Evolutionary conservation across 2,113 vertebrate genomes (phyloP).

Genomic region (Barnardius zonarius): DNA sequence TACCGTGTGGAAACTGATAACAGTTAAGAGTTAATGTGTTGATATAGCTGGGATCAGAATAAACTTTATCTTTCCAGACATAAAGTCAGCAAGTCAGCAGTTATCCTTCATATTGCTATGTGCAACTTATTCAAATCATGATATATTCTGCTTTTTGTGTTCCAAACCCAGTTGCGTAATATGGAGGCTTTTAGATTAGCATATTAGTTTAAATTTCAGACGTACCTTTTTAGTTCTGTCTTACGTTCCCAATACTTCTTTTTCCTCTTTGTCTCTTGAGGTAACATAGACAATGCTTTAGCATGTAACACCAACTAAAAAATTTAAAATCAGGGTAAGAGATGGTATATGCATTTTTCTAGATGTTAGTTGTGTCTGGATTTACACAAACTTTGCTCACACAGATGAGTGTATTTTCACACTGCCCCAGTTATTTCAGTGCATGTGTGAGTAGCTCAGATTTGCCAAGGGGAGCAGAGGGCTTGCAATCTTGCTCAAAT

Average conservation of each 20-base stretch:
- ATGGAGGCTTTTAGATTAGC: neutral
- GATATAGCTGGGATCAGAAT: neutral
- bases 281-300: neutral
- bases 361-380: neutral
- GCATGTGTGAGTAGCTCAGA: neutral
- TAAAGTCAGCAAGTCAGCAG: neutral
- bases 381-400: constrained; percentile 5
- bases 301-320: neutral
- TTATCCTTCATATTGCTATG: constrained; percentile 9
- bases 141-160: constrained; percentile 6
- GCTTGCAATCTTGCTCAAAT: neutral
- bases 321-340: neutral
- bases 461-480: neutral
- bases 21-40: neutral
- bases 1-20: neutral
- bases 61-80: neutral
- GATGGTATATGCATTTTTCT: neutral
- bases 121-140: neutral
- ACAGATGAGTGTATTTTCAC: neutral
- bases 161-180: neutral
- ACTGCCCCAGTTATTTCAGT: neutral
- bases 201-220: neutral
- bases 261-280: neutral
- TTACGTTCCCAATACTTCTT: neutral
- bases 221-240: neutral